These are phyloP conservation scores for Xestobium rufovillosum DNA, from an alignment of 2,888 invertebrate genomes.

Conservation along the genomic window DNA sequence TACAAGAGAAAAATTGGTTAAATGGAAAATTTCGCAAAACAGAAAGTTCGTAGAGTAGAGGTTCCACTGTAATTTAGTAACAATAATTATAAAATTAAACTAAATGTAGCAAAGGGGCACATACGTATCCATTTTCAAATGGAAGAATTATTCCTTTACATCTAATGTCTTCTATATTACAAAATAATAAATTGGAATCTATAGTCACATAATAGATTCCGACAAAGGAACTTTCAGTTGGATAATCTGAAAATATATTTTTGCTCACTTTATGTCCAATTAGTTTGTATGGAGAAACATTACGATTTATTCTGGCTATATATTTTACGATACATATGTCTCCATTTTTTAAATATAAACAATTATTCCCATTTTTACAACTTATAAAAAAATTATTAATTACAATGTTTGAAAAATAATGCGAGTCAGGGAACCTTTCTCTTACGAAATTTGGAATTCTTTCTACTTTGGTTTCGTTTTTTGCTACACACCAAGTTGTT, in stretches of 20 bases:
- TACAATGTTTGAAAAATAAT: too few species aligned
- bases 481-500: constrained; percentile 2
- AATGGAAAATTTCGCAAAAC: too few species aligned
- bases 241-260: constrained; percentile 9
- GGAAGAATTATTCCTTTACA: constrained; percentile 4
- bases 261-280: constrained; percentile 2
- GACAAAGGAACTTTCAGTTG: constrained; percentile 3
- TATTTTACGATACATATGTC: constrained; percentile 4
- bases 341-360: constrained; percentile 8
- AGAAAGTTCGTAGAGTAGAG: too few species aligned
- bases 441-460: too few species aligned
- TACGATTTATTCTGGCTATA: too few species aligned
- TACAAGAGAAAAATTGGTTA: too few species aligned
- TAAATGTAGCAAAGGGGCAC: constrained; percentile 6
- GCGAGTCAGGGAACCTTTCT: too few species aligned
- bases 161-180: constrained; percentile 3
- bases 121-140: constrained; percentile 4
- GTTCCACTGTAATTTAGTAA: too few species aligned
- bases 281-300: too few species aligned
- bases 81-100: neutral
- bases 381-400: constrained; percentile 8
- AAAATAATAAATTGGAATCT: too few species aligned
- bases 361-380: constrained; percentile 8
- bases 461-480: constrained; percentile 10
- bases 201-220: constrained; percentile 1